These are phyloP conservation scores for Matsumyia berberina DNA, from an alignment of 2,888 invertebrate genomes.

Conservation along the genomic window DNA sequence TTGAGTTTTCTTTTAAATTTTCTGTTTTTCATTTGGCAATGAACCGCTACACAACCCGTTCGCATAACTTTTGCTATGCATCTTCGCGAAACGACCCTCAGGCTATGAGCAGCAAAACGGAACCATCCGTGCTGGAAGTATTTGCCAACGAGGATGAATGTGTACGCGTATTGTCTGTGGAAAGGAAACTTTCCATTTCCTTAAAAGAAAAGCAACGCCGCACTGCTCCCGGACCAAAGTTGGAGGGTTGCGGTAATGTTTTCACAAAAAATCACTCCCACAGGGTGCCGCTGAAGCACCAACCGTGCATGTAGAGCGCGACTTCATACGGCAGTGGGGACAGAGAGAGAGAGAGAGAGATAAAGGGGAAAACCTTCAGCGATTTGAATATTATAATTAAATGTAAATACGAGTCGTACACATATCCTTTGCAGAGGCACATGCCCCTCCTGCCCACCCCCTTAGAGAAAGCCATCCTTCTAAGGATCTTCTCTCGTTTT, in stretches of 20 bases:
- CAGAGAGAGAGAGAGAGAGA: constrained; percentile 2
- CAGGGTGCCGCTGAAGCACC: neutral
- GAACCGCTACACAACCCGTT: constrained; percentile 22
- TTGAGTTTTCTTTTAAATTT: neutral
- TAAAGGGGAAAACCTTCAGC: constrained; percentile 44
- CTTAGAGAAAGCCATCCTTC: constrained; percentile 7
- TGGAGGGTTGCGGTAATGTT: constrained; percentile 43
- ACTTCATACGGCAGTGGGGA: constrained; percentile 32
- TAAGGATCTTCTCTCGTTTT: constrained; percentile 22
- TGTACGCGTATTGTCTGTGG: constrained; percentile 43
- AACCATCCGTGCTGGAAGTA: constrained; percentile 8
- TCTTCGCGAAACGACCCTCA: constrained; percentile 8
- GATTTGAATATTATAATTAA: constrained; percentile 76
- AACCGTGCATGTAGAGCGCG: constrained; percentile 9
- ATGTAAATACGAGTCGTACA: constrained; percentile 60
- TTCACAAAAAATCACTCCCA: constrained; percentile 32
- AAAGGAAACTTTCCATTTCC: constrained; percentile 53
- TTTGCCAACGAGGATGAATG: constrained; percentile 30
- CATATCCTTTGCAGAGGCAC: constrained; percentile 36
- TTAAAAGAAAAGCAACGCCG: constrained; percentile 4
- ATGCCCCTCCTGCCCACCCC: constrained; percentile 8
- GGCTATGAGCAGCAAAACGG: neutral
- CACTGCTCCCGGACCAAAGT: neutral
- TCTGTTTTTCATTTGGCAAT: neutral
- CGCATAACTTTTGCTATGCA: constrained; percentile 23